Conservation (phyloP, 2,888 invertebrate genomes). For the Pyrgus malvae region DNA sequence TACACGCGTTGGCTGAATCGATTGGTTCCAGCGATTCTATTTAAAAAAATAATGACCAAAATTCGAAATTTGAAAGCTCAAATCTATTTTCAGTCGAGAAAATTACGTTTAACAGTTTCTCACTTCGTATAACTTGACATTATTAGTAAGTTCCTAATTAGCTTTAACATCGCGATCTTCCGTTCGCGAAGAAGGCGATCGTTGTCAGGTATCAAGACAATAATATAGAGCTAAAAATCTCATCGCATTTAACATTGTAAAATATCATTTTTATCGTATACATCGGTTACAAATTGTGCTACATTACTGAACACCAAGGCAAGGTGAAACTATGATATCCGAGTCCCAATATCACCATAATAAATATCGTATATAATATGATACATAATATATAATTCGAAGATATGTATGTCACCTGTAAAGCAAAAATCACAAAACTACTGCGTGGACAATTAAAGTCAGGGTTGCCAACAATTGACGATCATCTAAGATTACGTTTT, state of each 20-base stretch:
- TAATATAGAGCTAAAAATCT: conserved; percentile 75
- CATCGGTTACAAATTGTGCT: conserved; percentile 81
- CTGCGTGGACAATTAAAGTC: conserved; percentile 51
- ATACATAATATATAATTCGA: conserved; percentile 62
- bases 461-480: conserved; percentile 62
- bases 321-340: conserved; percentile 71
- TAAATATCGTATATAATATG: conserved; percentile 53
- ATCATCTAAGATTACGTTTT: conserved; percentile 65
- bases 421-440: conserved; percentile 63
- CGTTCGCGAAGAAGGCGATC: conserved; percentile 71
- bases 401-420: conserved; percentile 80
- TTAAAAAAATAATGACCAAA: conserved; percentile 16
- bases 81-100: conserved; percentile 27
- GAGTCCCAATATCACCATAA: conserved; percentile 54
- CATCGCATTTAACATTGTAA: conserved; percentile 75
- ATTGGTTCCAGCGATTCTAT: conserved; percentile 24
- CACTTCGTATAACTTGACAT: conserved; percentile 27
- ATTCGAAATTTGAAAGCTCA: conserved; percentile 25
- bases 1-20: conserved; percentile 9
- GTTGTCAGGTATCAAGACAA: conserved; percentile 70
- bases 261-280: conserved; percentile 79
- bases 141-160: conserved; percentile 22
- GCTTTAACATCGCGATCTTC: conserved; percentile 57
- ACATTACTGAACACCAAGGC: conserved; percentile 79
- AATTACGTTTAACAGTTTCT: conserved; percentile 20